These are phyloP conservation scores for Buceros bicornis DNA, from an alignment of 2,797 vertebrate genomes.

Conservation along the genomic window DNA sequence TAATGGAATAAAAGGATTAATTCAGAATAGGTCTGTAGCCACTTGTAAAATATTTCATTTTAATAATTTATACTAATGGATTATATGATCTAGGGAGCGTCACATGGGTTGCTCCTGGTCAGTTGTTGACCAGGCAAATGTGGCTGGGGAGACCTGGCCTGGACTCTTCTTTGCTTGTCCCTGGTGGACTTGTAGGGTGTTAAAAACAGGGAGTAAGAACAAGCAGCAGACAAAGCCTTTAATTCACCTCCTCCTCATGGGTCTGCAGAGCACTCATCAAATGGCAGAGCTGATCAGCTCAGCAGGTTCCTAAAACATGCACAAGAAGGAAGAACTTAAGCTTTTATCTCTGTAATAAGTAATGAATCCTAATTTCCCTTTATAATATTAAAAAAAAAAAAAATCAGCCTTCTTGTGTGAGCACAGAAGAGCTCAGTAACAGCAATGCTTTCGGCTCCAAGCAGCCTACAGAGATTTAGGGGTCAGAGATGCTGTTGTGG, in stretches of 20 bases:
- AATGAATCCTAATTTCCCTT: constrained; percentile 28
- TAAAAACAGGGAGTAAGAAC: not conserved
- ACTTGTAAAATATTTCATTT: constrained; percentile 71
- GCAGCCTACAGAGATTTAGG: not conserved
- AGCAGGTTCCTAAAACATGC: constrained; percentile 49
- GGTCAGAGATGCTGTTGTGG: not conserved
- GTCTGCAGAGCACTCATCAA: not conserved
- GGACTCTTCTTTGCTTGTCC: constrained; percentile 10
- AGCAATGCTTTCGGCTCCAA: not conserved
- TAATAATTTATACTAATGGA: constrained; percentile 79
- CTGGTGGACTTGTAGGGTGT: constrained; percentile 23
- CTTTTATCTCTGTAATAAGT: constrained; percentile 49
- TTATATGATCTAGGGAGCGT: constrained; percentile 27
- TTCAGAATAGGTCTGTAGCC: constrained; percentile 56
- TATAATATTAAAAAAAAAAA: not conserved
- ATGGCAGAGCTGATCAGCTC: constrained; percentile 35
- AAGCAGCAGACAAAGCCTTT: constrained; percentile 50
- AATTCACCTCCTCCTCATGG: constrained; percentile 32
- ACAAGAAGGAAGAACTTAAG: not conserved
- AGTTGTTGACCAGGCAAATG: constrained; percentile 36
- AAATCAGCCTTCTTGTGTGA: not conserved
- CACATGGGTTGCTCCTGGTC: not conserved
- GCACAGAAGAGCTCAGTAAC: not conserved
- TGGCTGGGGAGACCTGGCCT: not conserved
- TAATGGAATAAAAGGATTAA: constrained; percentile 70